Evolutionary conservation across 2,888 invertebrate genomes (phyloP), one percentile per base, ranked within the genome.

Genomic region (Lithophane socia): DNA sequence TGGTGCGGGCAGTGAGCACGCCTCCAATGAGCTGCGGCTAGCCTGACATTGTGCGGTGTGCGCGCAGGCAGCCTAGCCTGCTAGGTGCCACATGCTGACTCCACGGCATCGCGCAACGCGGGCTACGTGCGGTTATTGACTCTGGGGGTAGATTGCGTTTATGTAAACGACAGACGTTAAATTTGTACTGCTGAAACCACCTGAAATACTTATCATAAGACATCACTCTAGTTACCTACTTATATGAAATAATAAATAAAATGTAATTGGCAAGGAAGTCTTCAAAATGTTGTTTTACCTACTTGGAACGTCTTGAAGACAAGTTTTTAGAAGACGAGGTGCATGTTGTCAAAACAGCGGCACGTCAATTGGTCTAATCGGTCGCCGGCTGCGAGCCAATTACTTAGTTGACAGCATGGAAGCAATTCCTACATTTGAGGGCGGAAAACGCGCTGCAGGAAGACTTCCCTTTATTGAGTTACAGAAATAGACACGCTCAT

Each of bases 371-470:
- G 95, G 93, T 92, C 92, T 96, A 96, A 96, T 96, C 93, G 94
- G 93, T 90, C 92, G 92, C 95, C 95, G 94, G 94, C 96, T 95
- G 95, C 91, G 94, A 93, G 94, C 91, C 96, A 96, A 96, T 96
- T 96, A 96, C 94, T 95, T 95, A 96, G 92, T 96, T 96, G 94
- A 93, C 95, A 95, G 95, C 94, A 93, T 96, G 96, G 95, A 95
- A 96, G 95, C 94, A 95, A 96, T 96, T 96, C 96, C 94, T 95
- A 95, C 95, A 96, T 96, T 96, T 96, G 95, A 95, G 94, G 95
- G 95, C 96, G 96, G 96, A 96, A 95, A 95, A 86, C 88, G 94
- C 92, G 91, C 92, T 91, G 93, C 95, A 96, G 95, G 95, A 96
- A 96, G 94, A 94, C 95, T 96, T 95, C 96, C 96, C 93, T 95